phyloP scores from a whole-genome alignment of 2,888 invertebrate species.

The Abscondita cerata region DNA sequence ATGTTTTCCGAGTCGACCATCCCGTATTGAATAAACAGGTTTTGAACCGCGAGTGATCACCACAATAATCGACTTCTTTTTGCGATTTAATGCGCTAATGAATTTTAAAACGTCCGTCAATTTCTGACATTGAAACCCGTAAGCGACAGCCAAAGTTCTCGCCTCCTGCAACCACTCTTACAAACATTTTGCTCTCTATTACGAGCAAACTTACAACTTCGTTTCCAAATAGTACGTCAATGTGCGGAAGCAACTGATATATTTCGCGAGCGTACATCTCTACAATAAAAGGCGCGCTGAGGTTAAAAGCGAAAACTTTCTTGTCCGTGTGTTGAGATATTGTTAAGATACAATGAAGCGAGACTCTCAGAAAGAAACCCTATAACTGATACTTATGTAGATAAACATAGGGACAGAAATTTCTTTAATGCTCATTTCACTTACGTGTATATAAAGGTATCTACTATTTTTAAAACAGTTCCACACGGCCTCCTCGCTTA shows the following conservation, averaged over 20 bases:
- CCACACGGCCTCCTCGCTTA: conserved; percentile 22
- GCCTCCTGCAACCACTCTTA: conserved; percentile 40
- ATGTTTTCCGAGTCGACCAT: conserved; percentile 32
- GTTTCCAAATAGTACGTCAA: conserved; percentile 46
- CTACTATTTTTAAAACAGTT: conserved; percentile 24
- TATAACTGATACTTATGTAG: conserved; percentile 25
- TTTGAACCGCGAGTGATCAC: conserved; percentile 43
- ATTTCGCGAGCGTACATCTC: conserved; percentile 38
- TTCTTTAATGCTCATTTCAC: conserved; percentile 10
- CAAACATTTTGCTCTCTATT: not conserved
- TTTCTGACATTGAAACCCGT: conserved; percentile 9
- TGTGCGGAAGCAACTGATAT: conserved; percentile 34
- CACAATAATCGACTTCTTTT: conserved; percentile 11
- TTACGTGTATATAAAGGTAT: conserved; percentile 44
- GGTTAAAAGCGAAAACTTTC: conserved; percentile 42
- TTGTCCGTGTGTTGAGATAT: conserved; percentile 32
- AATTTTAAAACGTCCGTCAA: conserved; percentile 5
- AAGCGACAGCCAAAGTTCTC: conserved; percentile 34
- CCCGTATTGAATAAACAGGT: conserved; percentile 32
- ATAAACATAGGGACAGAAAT: not conserved
- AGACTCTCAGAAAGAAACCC: conserved; percentile 45
- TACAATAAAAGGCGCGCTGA: conserved; percentile 43
- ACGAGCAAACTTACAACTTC: conserved; percentile 39
- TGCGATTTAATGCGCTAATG: not conserved
- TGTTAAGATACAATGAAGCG: conserved; percentile 31